Conservation (phyloP, 2,113 vertebrate species). For the Bostrychus sinensis region DNA sequence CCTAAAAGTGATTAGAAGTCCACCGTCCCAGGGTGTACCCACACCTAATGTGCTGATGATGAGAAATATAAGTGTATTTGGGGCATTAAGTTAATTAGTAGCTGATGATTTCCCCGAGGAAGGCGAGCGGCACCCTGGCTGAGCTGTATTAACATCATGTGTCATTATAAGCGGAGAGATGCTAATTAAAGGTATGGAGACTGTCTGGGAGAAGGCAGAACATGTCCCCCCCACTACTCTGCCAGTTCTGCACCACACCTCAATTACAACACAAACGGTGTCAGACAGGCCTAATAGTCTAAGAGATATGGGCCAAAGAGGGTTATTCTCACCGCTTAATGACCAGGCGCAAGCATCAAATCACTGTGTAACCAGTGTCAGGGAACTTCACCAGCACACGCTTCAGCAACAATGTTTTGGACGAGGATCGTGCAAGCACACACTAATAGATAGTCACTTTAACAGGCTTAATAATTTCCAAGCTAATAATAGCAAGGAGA, state of each 20-base stretch:
- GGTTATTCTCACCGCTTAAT: not conserved
- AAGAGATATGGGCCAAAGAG: not conserved
- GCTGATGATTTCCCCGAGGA: constrained; percentile 51
- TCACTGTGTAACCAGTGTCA: not conserved
- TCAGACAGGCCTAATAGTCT: constrained; percentile 1
- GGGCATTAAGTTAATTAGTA: constrained; percentile 62
- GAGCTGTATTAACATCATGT: constrained; percentile 41
- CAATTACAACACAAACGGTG: constrained; percentile 22
- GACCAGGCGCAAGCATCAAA: not conserved
- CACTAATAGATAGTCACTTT: not conserved
- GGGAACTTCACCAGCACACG: not conserved
- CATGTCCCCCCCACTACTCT: constrained; percentile 8
- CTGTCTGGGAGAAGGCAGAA: constrained; percentile 26
- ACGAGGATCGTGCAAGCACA: not conserved
- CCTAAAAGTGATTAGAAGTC: constrained; percentile 38
- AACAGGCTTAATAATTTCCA: not conserved
- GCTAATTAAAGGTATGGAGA: constrained; percentile 45
- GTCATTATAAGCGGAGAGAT: constrained; percentile 43
- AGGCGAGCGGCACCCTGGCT: constrained; percentile 26
- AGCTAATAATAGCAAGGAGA: not conserved
- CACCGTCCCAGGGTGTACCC: constrained; percentile 15
- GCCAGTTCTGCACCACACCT: constrained; percentile 3
- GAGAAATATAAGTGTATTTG: constrained; percentile 43
- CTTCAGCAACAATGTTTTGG: too few relatives aligned
- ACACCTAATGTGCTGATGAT: constrained; percentile 36